Base-by-base conservation (phyloP, 2,888 invertebrate genomes). In the Lampropteryx suffumata region DNA sequence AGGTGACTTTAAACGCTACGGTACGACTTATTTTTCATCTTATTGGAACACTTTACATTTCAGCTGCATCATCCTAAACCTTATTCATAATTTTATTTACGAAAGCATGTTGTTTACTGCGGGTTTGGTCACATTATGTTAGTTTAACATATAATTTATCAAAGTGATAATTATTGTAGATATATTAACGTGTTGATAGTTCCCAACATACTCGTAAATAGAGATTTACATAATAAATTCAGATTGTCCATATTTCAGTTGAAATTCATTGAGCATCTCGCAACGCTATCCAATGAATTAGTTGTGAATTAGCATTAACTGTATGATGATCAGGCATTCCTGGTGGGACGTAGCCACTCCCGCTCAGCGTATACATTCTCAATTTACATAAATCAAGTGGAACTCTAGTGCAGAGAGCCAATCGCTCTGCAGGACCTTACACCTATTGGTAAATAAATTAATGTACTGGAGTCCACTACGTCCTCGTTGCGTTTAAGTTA, bases 341-440 rank as follows among this genome's bases (percentile, higher is more conserved):
- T 57, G 42, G 49, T 55, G 53, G 57, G 60, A 43, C 26, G 40
- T 9, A 42, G 45, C 59, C 41, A 32, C 60, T 57, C 59, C 63
- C 60, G 59, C 67, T 64, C 65, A 64, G 59, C 62, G 64, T 40
- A 66, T 69, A 70, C 64, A 58, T 69, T 67, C 69, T 67, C 75
- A 77, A 80, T 80, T 75, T 79, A 73, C 76, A 81, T 81, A 79
- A 80, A 81, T 81, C 80, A 81, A 73, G 32, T 33, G 72, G 61
- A 65, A 59, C 67, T 59, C 58, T 57, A 56, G 52, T 56, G 32
- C 50, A 64, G 63, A 66, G 55, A 60, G 59, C 64, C 64, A 61
- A 67, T 62, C 63, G 62, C 50, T 49, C 60, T 56, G 55, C 47
- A 65, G 61, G 66, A 74, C 65, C 69, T 67, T 65, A 61, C 73